A percentile compares a stretch with the other conserved stretches of the same genome.
These are phyloP conservation scores for Sarcophaga caerulescens DNA, from an alignment of 2,888 invertebrate genomes.

Conservation along the genomic window DNA sequence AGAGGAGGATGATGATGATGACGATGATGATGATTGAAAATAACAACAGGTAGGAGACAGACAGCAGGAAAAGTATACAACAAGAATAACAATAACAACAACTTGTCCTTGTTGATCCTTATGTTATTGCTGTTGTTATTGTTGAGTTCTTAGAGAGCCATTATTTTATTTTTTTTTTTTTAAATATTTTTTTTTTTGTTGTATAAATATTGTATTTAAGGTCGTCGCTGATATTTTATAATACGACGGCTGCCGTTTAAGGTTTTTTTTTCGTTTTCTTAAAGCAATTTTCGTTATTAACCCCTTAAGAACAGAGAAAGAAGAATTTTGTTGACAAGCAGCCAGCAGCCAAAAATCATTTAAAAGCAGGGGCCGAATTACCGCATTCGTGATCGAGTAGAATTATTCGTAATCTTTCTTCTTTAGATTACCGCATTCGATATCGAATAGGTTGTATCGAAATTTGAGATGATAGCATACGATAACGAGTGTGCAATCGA, in stretches of 20 bases:
- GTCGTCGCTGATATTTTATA: conserved; percentile 26
- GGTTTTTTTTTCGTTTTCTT: not conserved
- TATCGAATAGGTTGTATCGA: no score
- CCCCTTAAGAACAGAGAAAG: not conserved
- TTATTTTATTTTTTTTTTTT: not conserved
- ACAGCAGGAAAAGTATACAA: conserved; percentile 52
- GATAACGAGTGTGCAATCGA: no score
- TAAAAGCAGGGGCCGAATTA: no score
- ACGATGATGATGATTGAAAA: conserved; percentile 8
- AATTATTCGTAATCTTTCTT: no score
- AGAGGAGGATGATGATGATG: not conserved
- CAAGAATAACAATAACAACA: not conserved
- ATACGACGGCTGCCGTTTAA: conserved; percentile 2
- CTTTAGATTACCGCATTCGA: no score
- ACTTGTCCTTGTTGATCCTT: not conserved
- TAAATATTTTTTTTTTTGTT: not conserved
- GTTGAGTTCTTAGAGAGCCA: conserved; percentile 17
- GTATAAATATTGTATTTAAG: conserved; percentile 28
- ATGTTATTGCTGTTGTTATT: conserved; percentile 19
- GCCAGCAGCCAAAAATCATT: not conserved
- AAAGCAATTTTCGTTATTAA: not conserved
- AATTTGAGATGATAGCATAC: no score
- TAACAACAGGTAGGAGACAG: conserved; percentile 56
- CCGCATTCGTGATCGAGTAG: no score
- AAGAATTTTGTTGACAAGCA: no score